Base-by-base conservation (phyloP, 2,113 vertebrate species). In the Sporophila hypoxantha region DNA sequence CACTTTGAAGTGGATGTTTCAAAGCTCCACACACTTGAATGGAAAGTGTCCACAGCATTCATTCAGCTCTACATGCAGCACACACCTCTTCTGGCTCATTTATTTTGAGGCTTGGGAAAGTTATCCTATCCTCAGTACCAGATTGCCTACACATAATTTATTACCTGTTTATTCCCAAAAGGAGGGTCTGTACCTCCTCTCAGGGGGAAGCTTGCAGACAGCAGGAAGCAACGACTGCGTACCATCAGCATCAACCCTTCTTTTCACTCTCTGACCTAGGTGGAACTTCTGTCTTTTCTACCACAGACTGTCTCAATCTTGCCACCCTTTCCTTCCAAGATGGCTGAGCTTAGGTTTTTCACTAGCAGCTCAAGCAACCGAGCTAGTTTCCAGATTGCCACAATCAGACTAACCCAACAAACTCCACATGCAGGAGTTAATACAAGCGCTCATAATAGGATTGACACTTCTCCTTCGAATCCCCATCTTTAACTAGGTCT, bases 1-100 rank as follows among this genome's bases (percentile, higher is more conserved):
- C 36, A 41, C 53, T 71, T 81, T 68, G 47, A 92, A 90, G 85
- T 74, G 52, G 36, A 70, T 56, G 49, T 64, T 92, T 92, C 68
- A 67, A 82, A 74, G 76, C 66, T 75, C 27, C 73, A 29, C 22
- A 5, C 3, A 20, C 39, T 67, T 37, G 74, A 56, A 89, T 12
- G 27, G 76, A 66, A 82, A 83, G 18, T 17, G 36, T 71, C 82
- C 14, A 13, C 30, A 64, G 30, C 36, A 65, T 71, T 81, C 69
- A 71, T 83, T 75, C 50, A 71, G 42, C 57, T 80, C 69, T 41
- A 70, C 17, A 25, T 13, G 60, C 22, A 75, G 49, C 65, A 60
- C 1, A 0, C 6, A 10, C 8, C 36, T 92, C 49, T 85, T 71
- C 76, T 89, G 52, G 42, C 17, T 75, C 22, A 8, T 67, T 85